These are phyloP conservation scores for Drosophila lutescens DNA, from an alignment of 2,888 invertebrate genomes.

Conservation along the genomic window DNA sequence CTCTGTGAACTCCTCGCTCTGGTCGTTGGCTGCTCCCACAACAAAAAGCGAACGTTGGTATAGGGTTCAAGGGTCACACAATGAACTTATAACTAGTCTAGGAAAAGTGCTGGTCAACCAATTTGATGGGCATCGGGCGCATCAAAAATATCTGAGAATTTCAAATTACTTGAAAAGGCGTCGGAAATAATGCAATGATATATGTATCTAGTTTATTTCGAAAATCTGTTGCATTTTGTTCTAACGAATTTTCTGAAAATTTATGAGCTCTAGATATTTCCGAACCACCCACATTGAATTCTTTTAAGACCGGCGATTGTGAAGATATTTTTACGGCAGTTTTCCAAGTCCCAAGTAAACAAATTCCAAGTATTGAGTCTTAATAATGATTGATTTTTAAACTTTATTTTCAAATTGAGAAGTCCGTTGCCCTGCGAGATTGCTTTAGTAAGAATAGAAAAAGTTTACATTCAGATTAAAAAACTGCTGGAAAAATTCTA, in stretches of 20 bases:
- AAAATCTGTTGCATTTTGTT: background rate
- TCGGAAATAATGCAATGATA: no score
- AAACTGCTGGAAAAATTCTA: background rate
- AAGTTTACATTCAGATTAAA: background rate
- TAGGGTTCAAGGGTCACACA: constrained; percentile 25
- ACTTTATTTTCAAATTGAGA: no score
- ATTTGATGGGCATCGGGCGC: background rate
- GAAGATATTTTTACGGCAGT: background rate
- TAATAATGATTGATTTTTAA: no score
- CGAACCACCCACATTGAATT: background rate
- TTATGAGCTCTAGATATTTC: background rate
- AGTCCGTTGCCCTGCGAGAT: no score
- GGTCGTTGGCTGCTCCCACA: constrained; percentile 34
- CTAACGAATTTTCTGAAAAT: background rate
- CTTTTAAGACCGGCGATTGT: constrained; percentile 2
- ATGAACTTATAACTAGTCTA: constrained; percentile 23
- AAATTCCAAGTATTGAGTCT: no score
- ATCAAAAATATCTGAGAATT: background rate
- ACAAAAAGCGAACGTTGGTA: constrained; percentile 27
- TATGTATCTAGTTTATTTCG: no score
- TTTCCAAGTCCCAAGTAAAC: no score
- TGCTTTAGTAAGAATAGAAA: background rate
- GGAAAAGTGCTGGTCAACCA: constrained; percentile 12
- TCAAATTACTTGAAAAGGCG: background rate
- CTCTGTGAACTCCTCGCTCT: constrained; percentile 13